Evolutionary conservation across 2,888 invertebrate species (phyloP), one percentile per base, ranked within the genome.

Genomic region (Microctonus hyperodae): DNA sequence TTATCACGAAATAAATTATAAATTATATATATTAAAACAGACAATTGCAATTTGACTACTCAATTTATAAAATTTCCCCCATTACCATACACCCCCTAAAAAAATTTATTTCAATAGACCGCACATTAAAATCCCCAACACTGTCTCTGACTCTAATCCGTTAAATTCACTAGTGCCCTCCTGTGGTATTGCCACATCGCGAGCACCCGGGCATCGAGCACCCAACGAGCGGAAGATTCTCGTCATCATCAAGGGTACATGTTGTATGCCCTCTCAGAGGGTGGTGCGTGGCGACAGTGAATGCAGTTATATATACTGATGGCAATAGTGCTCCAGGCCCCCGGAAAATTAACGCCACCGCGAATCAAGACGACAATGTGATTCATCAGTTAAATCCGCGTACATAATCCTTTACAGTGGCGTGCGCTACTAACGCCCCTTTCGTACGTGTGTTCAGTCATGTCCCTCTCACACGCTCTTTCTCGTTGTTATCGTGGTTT

Each of bases 331-430:
- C 50, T 58, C 50, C 56, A 64, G 64, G n/a, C 50, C 57, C 66
- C 72, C 65, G 69, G 80, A 82, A 83, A 83, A 83, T 83, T 83
- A 83, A 83, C 83, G 83, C 82, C 83, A 78, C 76, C 80, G 80
- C 81, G 82, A 83, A 83, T 83, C 83, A 83, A 83, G 83, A 83
- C 82, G 83, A 83, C 83, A 83, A 83, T 83, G 83, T 83, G 83
- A 83, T 83, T 83, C 83, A 83, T 83, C 83, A 83, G 83, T 83
- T 83, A 83, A 83, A 83, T 83, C 83, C 83, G 83, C 83, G 83
- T 83, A 79, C 81, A 82, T 83, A 83, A 83, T 83, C 83, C 83
- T 83, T 83, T 83, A 81, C 80, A 82, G 80, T 78, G 74, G 79
- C 73, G 73, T 77, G 78, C 70, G 64, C 75, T 72, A 73, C 60